phyloP scores from a whole-genome alignment of 30 jellyfish, hydroid and myxozoan genomes.

The Clytia hemisphaerica region DNA sequence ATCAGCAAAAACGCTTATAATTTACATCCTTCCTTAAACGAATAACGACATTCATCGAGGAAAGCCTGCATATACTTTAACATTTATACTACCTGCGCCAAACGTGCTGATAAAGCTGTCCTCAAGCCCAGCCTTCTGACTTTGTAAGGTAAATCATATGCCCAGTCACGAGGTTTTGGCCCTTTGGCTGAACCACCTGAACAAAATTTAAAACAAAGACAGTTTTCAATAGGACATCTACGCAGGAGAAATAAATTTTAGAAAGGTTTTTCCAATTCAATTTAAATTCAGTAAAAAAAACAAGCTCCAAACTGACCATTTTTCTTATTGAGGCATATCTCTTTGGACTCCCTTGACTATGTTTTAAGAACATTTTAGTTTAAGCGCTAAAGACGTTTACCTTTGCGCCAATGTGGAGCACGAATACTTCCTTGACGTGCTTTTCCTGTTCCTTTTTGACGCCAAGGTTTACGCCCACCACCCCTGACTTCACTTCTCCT shows the following conservation, averaged over 20 bases:
- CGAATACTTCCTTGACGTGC: slow-evolving; percentile 98
- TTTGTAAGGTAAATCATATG: slow-evolving; percentile 54
- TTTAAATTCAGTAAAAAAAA: no score
- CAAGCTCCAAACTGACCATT: no score
- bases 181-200: slow-evolving; percentile 94
- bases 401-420: slow-evolving; percentile 97
- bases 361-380: no score
- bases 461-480: slow-evolving; percentile 99
- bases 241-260: no score
- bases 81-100: slow-evolving; percentile 75
- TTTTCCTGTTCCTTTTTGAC: slow-evolving; percentile 92
- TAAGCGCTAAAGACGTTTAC: no score
- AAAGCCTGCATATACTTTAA: background rate
- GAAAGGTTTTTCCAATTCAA: no score
- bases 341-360: no score
- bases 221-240: no score
- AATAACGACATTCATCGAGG: background rate
- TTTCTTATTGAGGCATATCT: no score
- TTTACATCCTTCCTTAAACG: no score
- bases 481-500: slow-evolving; percentile 89
- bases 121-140: slow-evolving; percentile 87
- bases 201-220: background rate
- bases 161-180: slow-evolving; percentile 86
- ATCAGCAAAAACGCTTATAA: no score
- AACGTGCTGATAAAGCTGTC: slow-evolving; percentile 78